Evolutionary conservation across 2,888 invertebrate genomes (phyloP).

Genomic region (Lochmaea crataegi): DNA sequence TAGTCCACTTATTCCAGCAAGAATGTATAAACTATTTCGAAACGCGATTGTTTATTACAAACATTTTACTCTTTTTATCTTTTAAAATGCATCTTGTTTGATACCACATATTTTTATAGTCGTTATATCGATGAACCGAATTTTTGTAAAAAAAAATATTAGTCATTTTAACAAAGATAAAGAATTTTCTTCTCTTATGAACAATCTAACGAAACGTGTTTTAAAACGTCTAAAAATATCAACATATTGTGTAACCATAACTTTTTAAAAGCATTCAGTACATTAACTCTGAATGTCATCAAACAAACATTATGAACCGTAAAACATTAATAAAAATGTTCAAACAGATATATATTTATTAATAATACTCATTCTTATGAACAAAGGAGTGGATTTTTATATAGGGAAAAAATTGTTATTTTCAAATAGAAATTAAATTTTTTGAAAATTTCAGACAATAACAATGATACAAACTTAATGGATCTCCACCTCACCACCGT

Average conservation of each 20-base stretch:
- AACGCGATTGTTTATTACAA: neutral
- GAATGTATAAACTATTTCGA: neutral
- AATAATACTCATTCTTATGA: neutral
- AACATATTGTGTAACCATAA: neutral
- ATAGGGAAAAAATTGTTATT: too few species aligned
- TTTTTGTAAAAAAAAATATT: neutral
- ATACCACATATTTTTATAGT: neutral
- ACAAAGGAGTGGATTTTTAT: neutral
- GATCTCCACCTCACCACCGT: too few species aligned
- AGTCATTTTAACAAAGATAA: neutral
- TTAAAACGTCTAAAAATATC: neutral
- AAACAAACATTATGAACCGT: neutral
- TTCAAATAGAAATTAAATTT: too few species aligned
- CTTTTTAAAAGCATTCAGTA: constrained; percentile 1
- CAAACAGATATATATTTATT: neutral
- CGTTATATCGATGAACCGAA: neutral
- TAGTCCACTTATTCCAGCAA: neutral
- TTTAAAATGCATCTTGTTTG: neutral
- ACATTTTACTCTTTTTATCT: neutral
- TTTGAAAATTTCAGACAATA: too few species aligned
- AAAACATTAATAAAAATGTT: neutral
- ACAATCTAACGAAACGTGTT: constrained; percentile 5
- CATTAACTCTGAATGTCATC: constrained; percentile 7
- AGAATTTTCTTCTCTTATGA: neutral
- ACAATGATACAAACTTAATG: too few species aligned